These are phyloP conservation scores for Drosophila pectinifera DNA, from an alignment of 1,140 invertebrate genomes.

Conservation along the genomic window DNA sequence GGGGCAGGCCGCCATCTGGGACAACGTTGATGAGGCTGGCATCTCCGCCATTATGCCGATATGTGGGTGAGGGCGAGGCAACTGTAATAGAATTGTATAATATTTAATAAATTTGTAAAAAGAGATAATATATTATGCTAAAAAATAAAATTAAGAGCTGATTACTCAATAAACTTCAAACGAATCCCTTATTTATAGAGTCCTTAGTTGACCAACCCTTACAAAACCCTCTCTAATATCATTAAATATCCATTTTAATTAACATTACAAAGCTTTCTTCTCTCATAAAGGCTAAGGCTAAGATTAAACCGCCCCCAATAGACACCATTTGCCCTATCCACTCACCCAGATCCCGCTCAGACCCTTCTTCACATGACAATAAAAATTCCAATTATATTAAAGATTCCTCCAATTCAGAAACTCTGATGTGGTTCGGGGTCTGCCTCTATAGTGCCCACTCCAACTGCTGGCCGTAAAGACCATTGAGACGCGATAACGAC, in stretches of 20 bases:
- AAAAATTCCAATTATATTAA: constrained; percentile 74
- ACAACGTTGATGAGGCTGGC: constrained; percentile 8
- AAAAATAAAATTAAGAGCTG: neutral
- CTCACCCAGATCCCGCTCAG: neutral
- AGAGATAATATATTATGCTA: neutral
- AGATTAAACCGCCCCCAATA: constrained; percentile 6
- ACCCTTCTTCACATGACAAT: constrained; percentile 48
- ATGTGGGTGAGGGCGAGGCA: constrained; percentile 34
- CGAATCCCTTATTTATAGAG: too few species aligned
- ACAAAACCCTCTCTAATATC: neutral
- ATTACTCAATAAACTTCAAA: too few species aligned
- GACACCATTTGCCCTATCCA: neutral
- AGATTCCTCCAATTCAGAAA: constrained; percentile 34
- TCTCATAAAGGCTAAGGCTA: neutral
- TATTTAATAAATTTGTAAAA: neutral
- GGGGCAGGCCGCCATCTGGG: constrained; percentile 11
- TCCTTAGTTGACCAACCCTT: neutral
- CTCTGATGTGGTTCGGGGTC: constrained; percentile 23
- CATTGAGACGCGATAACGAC: constrained; percentile 56
- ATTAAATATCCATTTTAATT: neutral
- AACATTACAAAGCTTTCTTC: neutral
- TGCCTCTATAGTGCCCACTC: neutral
- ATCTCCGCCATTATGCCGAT: constrained; percentile 42
- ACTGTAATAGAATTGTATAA: constrained; percentile 4
- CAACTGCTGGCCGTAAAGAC: constrained; percentile 37